phyloP scores from a whole-genome alignment of 2,113 vertebrate species.

The Paramormyrops kingsleyae region DNA sequence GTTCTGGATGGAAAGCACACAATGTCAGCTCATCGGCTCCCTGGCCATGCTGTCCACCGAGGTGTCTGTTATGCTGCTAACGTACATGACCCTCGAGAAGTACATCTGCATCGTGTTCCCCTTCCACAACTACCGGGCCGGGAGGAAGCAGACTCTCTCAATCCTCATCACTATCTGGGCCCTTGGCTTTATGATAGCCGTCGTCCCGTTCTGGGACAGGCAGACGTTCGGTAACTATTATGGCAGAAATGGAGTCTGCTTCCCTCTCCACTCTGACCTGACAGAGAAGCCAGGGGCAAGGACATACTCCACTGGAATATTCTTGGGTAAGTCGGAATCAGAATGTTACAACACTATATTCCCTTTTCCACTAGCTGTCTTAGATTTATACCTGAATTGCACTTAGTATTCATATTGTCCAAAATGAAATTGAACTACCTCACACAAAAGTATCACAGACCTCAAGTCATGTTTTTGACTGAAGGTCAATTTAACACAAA shows the following conservation, averaged over 20 bases:
- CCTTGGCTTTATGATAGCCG: conserved; percentile 52
- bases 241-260: conserved; percentile 54
- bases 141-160: conserved; percentile 45
- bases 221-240: conserved; percentile 56
- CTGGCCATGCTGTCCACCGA: conserved; percentile 57
- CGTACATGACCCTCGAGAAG: conserved; percentile 59
- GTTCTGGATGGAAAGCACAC: conserved; percentile 56
- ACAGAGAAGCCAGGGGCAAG: conserved; percentile 43
- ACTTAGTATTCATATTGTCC: neutral
- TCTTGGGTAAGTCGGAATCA: conserved; percentile 46
- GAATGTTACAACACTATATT: neutral
- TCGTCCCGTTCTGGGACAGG: conserved; percentile 45
- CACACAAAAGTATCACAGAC: neutral
- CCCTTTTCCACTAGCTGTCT: neutral
- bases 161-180: conserved; percentile 51
- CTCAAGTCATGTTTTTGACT: neutral
- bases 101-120: conserved; percentile 57
- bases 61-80: conserved; percentile 56
- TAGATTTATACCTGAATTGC: neutral
- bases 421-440: neutral
- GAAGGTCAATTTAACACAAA: neutral
- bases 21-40: conserved; percentile 56
- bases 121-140: conserved; percentile 44
- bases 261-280: conserved; percentile 49
- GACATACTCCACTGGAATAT: conserved; percentile 47